These are phyloP conservation scores for Fregetta grallaria DNA, from an alignment of 2,113 vertebrate species.

Conservation along the genomic window DNA sequence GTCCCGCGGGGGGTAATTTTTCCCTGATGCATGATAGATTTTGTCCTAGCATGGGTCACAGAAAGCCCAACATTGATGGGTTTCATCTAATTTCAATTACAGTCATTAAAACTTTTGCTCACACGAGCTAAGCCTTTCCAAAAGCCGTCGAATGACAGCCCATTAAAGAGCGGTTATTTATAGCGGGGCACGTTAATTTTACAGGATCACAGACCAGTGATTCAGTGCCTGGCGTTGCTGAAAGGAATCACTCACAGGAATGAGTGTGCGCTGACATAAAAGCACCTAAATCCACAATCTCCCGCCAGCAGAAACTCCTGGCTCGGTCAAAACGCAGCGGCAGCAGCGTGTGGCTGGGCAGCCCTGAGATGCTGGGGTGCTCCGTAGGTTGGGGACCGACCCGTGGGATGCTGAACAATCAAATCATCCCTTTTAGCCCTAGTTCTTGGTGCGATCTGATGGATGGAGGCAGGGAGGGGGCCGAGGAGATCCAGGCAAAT, in stretches of 20 bases:
- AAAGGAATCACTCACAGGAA: constrained; percentile 67
- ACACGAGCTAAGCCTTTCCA: constrained; percentile 66
- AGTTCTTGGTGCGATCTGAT: background rate
- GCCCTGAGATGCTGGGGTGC: background rate
- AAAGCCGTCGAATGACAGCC: constrained; percentile 66
- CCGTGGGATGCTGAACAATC: background rate
- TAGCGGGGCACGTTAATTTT: constrained; percentile 70
- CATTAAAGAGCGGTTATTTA: constrained; percentile 76
- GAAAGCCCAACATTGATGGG: constrained; percentile 58
- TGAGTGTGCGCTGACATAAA: constrained; percentile 42
- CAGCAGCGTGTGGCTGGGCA: background rate
- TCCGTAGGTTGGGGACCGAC: background rate
- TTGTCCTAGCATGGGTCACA: constrained; percentile 62
- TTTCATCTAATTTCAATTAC: constrained; percentile 79
- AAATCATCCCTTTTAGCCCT: background rate
- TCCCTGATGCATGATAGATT: constrained; percentile 45
- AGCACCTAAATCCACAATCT: background rate
- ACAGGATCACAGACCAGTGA: constrained; percentile 71
- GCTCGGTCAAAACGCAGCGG: background rate
- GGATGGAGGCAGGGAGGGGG: background rate
- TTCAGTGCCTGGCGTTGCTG: constrained; percentile 62
- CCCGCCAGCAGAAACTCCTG: background rate
- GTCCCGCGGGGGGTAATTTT: background rate
- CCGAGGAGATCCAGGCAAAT: background rate
- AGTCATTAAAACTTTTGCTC: constrained; percentile 70